These are phyloP conservation scores for Stegana nigrithorax DNA, from an alignment of 2,888 invertebrate genomes.

Conservation along the genomic window DNA sequence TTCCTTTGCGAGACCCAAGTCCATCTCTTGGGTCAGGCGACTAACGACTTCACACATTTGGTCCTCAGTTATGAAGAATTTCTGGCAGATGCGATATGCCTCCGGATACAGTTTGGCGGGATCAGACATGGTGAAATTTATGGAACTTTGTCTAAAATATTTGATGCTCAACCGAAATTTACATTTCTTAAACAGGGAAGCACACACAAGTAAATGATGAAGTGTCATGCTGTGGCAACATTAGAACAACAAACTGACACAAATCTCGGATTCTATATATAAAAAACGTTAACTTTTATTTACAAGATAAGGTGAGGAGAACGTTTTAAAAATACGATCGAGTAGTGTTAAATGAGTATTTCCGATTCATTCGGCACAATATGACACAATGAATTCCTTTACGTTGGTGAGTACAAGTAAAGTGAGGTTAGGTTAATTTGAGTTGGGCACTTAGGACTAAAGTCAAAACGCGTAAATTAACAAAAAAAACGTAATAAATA, in stretches of 20 bases:
- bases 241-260: too few relatives aligned
- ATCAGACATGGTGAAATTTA: not conserved
- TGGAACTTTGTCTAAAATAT: not conserved
- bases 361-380: constrained; percentile 21
- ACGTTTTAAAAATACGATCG: not conserved
- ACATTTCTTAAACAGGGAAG: too few relatives aligned
- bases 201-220: too few relatives aligned
- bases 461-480: constrained; percentile 32
- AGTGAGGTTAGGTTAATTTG: constrained; percentile 41
- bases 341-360: too few relatives aligned
- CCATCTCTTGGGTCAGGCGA: constrained; percentile 78
- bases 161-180: too few relatives aligned
- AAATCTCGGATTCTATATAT: too few relatives aligned
- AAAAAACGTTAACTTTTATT: constrained; percentile 12
- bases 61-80: constrained; percentile 80
- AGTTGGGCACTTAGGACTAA: constrained; percentile 34
- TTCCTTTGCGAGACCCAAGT: constrained; percentile 80
- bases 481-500: constrained; percentile 25
- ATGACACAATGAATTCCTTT: constrained; percentile 56
- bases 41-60: constrained; percentile 80
- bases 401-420: constrained; percentile 30
- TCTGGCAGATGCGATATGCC: constrained; percentile 34
- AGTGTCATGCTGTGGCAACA: too few relatives aligned
- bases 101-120: not conserved
- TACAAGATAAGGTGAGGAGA: not conserved